Evolutionary conservation across 2,113 vertebrate genomes (phyloP), one percentile per base, ranked within the genome.

Genomic region (Talpa occidentalis): DNA sequence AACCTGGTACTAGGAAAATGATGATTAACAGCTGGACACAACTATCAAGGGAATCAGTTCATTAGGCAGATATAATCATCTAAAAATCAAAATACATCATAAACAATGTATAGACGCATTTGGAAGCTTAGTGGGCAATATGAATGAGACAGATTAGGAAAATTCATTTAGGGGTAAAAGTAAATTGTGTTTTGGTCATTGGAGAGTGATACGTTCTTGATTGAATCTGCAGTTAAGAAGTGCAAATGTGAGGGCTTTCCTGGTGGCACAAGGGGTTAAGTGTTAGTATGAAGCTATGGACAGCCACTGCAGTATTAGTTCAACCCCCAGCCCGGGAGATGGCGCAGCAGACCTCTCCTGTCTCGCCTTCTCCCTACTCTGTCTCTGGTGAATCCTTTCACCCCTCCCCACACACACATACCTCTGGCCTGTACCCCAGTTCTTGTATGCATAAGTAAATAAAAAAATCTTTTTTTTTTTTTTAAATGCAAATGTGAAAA

Each of bases 81-180:
- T 66, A 69, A 93, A 95, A 90, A 90, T 84, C 2, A 91, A 78
- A 90, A 66, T 54, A 47, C 40, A 37, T 5, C 52, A 16, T 42
- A 74, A 77, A 26, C 42, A 74, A 28, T 87, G 17, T 16, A 19
- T 81, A 59, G 32, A 69, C 9, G 12, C 60, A n/a, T 67, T 88
- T 81, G 66, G 47, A 91, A 72, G 32, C 22, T 14, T 42, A 56
- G 15, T 76, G 17, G 49, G 84, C 24, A 26, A 26, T 30, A 21
- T 59, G 42, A 77, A 66, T 92, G 44, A 91, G n/a, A 15, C 47
- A 74, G 19, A 81, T 42, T 4, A 94, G 59, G 56, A 49, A 72
- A 60, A 60, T 92, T 73, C 44, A 7, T 26, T 17, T 6, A 47
- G 30, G 59, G 42, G 37, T 32, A 91, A 11, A 88, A 17, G 49